Percentiles rank a stretch among this genome's conserved stretches.
Conservation (phyloP, 2,888 invertebrate species). For the Ctena decussata region DNA sequence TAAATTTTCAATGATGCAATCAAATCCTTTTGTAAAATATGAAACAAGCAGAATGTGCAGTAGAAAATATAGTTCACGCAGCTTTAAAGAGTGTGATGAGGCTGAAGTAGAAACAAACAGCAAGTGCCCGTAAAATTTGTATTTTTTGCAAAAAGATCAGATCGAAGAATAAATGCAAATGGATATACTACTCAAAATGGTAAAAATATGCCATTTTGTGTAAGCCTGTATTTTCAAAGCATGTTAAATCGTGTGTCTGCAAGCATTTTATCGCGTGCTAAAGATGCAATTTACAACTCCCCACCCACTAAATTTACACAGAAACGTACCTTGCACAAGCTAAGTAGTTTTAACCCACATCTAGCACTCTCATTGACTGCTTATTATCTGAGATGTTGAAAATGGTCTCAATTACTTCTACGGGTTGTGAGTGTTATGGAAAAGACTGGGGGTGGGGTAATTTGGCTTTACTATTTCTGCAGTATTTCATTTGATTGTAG, state of each 20-base stretch:
- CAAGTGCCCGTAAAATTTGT: neutral
- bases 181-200: neutral
- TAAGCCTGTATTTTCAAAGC: neutral
- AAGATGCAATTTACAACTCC: neutral
- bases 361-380: no score
- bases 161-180: neutral
- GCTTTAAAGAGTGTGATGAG: slow-evolving; percentile 1
- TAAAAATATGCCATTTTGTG: neutral
- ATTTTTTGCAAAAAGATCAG: neutral
- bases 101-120: neutral
- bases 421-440: no score
- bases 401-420: no score
- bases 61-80: neutral
- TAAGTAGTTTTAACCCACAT: no score
- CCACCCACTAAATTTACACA: neutral
- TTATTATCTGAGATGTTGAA: no score
- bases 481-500: no score
- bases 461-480: no score
- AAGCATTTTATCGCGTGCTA: neutral
- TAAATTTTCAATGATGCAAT: no score
- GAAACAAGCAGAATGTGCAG: no score
- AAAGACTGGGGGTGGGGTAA: no score
- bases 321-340: no score
- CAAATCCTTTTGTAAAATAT: no score
- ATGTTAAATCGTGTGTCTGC: neutral